Conservation (phyloP, 2,888 invertebrate species). For the Tenthredo distinguenda region DNA sequence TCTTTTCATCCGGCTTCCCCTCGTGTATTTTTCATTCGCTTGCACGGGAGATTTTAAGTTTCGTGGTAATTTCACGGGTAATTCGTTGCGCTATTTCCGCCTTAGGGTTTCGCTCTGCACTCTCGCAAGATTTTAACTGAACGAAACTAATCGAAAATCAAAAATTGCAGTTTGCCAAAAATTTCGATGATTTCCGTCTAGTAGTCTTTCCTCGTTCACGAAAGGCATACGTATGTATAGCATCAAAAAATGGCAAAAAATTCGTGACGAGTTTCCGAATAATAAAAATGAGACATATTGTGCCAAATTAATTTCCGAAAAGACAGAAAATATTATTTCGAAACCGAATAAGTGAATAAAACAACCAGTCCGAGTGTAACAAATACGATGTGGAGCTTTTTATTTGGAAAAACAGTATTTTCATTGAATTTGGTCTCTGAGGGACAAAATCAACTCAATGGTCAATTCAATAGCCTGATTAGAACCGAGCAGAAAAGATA, state of each 20-base stretch:
- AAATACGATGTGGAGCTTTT: background rate
- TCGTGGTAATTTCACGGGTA: conserved; percentile 66
- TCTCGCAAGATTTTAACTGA: conserved; percentile 18
- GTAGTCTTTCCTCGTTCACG: background rate
- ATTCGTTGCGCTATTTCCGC: conserved; percentile 60
- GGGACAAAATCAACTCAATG: conserved; percentile 1
- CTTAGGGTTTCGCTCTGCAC: conserved; percentile 26
- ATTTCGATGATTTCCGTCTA: background rate
- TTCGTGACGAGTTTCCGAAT: background rate
- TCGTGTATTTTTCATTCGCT: conserved; percentile 59
- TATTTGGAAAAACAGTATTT: background rate
- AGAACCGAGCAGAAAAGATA: background rate
- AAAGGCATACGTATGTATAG: background rate
- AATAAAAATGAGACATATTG: background rate
- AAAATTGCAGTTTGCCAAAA: background rate
- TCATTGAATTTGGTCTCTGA: background rate
- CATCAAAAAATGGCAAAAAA: background rate
- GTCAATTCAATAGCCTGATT: conserved; percentile 14
- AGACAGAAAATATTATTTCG: background rate
- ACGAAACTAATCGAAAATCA: background rate
- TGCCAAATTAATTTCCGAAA: background rate
- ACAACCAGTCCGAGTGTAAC: background rate
- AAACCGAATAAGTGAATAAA: background rate
- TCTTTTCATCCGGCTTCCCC: conserved; percentile 47
- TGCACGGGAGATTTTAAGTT: conserved; percentile 64